Percentiles rank a stretch among this genome's conserved stretches.
Conservation (phyloP, 2,888 invertebrate species). For the Rotaria magnacalcarata region DNA sequence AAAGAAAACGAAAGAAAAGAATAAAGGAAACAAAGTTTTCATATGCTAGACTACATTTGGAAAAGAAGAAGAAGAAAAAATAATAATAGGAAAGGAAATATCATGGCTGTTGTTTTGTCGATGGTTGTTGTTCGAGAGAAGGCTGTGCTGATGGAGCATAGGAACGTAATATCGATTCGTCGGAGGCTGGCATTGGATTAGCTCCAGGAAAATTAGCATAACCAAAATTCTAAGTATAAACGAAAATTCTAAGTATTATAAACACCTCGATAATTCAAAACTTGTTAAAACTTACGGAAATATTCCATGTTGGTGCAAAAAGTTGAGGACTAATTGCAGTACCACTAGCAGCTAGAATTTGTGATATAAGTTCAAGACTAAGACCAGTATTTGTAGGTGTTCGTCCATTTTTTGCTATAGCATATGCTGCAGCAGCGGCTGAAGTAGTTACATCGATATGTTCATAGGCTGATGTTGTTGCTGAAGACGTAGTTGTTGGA, state of each 20-base stretch:
- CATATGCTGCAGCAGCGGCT: neutral
- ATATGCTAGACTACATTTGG: neutral
- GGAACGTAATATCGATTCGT: neutral
- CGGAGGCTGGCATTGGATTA: neutral
- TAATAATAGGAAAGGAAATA: neutral
- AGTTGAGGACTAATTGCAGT: neutral
- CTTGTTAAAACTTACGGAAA: neutral
- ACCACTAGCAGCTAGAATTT: neutral
- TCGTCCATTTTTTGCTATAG: neutral
- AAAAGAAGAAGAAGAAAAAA: neutral
- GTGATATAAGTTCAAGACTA: neutral
- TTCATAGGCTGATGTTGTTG: neutral
- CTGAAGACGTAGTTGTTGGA: neutral
- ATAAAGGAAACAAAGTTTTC: neutral
- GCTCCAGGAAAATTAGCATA: neutral
- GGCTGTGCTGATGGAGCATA: neutral
- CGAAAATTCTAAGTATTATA: too few relatives aligned
- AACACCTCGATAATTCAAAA: too few relatives aligned
- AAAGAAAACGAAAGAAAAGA: neutral
- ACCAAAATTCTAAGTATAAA: conserved; percentile 1
- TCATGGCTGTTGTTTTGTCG: conserved; percentile 6
- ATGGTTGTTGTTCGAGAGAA: neutral
- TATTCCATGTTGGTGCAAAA: conserved; percentile 32
- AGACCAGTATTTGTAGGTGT: neutral
- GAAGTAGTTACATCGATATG: neutral